Evolutionary conservation across 1,140 invertebrate species (phyloP).

Genomic region (Sarcophaga bullata): DNA sequence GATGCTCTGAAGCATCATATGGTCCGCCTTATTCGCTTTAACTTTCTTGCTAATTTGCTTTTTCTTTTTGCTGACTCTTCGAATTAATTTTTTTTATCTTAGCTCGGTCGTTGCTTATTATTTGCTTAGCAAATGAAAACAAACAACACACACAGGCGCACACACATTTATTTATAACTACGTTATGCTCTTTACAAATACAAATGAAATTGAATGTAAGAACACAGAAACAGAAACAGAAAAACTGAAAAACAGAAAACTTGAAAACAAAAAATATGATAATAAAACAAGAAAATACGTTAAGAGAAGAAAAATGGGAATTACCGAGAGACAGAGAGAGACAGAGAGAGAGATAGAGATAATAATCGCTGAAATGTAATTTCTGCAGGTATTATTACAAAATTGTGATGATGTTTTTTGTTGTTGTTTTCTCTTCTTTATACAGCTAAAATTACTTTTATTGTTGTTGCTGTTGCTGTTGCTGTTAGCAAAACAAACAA

Average conservation of each 20-base stretch:
- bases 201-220: background rate
- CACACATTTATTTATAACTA: too few species aligned
- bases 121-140: conserved; percentile 19
- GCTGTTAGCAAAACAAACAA: background rate
- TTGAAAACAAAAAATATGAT: background rate
- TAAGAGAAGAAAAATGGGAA: background rate
- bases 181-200: too few species aligned
- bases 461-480: conserved; percentile 13
- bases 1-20: background rate
- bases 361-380: conserved; percentile 41
- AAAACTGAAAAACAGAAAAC: background rate
- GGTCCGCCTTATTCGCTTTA: too few species aligned
- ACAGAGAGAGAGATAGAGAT: background rate
- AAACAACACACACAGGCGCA: too few species aligned
- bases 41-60: background rate
- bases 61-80: conserved; percentile 30
- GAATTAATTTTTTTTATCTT: background rate
- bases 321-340: background rate
- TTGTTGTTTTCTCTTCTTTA: background rate
- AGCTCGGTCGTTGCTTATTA: background rate
- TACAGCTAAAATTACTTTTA: background rate
- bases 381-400: conserved; percentile 39
- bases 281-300: background rate
- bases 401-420: too few species aligned
- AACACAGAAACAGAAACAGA: background rate